These are phyloP conservation scores for Steinernema hermaphroditum DNA, from an alignment of 2,888 invertebrate species.

Conservation along the genomic window DNA sequence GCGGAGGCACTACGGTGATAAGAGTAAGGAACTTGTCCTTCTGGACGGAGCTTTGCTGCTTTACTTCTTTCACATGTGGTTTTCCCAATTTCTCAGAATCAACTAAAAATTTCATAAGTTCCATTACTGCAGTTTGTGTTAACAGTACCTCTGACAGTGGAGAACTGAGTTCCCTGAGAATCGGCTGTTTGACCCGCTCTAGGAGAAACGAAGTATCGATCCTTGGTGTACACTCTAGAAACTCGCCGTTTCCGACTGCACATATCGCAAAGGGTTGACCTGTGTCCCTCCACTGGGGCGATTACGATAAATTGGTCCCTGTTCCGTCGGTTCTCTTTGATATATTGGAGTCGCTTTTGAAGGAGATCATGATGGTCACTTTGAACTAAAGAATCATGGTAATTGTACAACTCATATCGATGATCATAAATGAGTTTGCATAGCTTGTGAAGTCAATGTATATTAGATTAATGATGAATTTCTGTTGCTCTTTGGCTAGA, in stretches of 20 bases:
- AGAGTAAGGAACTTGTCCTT: slow-evolving; percentile 36
- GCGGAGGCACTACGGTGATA: slow-evolving; percentile 43
- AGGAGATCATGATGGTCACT: slow-evolving; percentile 3
- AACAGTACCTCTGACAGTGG: not conserved
- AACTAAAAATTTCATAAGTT: not conserved
- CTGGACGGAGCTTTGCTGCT: slow-evolving; percentile 12
- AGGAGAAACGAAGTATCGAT: slow-evolving; percentile 28
- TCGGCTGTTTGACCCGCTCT: not conserved
- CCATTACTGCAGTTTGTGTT: not conserved
- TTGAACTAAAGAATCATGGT: no score
- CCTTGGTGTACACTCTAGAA: slow-evolving; percentile 34
- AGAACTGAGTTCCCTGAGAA: not conserved
- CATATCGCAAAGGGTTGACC: slow-evolving; percentile 27
- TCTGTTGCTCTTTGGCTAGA: no score
- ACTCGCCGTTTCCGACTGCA: not conserved
- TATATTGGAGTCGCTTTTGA: slow-evolving; percentile 15
- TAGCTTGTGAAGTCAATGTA: no score
- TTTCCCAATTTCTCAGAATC: slow-evolving; percentile 5
- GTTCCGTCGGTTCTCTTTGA: slow-evolving; percentile 30
- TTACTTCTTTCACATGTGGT: slow-evolving; percentile 27
- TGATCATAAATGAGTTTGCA: no score
- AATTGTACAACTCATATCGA: no score
- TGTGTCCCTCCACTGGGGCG: slow-evolving; percentile 41
- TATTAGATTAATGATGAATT: no score
- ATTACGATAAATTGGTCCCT: slow-evolving; percentile 35